Evolutionary conservation across 2,797 vertebrate species (phyloP).

Genomic region (Glyptemys insculpta): DNA sequence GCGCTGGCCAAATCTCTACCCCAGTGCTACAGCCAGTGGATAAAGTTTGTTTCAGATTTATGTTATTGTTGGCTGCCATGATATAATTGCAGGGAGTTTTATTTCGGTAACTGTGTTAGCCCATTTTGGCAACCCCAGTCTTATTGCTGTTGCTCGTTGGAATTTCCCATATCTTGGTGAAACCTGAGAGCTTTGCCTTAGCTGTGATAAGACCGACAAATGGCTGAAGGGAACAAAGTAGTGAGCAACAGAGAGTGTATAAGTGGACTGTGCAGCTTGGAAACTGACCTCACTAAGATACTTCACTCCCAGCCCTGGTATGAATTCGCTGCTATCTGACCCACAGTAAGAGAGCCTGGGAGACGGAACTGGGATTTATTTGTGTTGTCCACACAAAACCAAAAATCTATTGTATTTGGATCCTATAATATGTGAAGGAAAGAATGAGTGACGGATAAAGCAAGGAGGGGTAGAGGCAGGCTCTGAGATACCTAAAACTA

Average conservation of each 20-base stretch:
- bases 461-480: neutral
- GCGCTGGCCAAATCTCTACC: neutral
- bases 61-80: conserved; percentile 39
- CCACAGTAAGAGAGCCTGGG: neutral
- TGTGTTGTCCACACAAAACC: neutral
- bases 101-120: conserved; percentile 16
- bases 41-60: neutral
- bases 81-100: conserved; percentile 9
- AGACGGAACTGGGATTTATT: neutral
- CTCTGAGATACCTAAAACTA: neutral
- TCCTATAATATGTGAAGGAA: neutral
- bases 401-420: neutral
- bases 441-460: neutral
- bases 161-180: conserved; percentile 27
- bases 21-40: neutral
- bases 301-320: neutral
- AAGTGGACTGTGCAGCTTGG: neutral
- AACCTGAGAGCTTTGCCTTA: conserved; percentile 9
- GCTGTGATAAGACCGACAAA: neutral
- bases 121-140: conserved; percentile 36
- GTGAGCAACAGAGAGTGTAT: neutral
- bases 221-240: neutral
- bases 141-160: neutral
- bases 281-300: neutral
- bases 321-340: neutral